Percentiles rank a stretch among this genome's conserved stretches.
Evolutionary conservation across 2,888 invertebrate genomes (phyloP).

Genomic region (Salticus scenicus): DNA sequence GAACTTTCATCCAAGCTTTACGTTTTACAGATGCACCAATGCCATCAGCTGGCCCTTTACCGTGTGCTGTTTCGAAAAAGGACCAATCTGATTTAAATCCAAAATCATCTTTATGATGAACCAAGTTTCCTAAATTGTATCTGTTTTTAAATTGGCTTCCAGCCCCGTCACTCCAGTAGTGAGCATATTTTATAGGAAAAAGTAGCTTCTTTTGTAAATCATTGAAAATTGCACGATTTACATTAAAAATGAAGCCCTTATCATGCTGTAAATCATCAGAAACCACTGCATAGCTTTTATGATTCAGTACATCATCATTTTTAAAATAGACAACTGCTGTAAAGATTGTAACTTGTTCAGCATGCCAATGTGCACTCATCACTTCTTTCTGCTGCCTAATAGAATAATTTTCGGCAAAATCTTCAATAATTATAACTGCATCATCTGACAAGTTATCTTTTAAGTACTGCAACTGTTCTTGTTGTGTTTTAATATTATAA

Average conservation of each 20-base stretch:
- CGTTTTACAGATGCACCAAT: constrained; percentile 1
- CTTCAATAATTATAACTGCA: neutral
- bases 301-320: neutral
- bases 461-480: neutral
- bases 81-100: constrained; percentile 3
- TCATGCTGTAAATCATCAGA: constrained; percentile 4
- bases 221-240: neutral
- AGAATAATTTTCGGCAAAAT: constrained; percentile 19
- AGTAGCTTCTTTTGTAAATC: neutral
- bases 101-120: constrained; percentile 25
- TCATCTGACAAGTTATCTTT: neutral
- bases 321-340: neutral
- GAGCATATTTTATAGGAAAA: neutral
- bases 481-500: constrained; percentile 8
- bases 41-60: constrained; percentile 16
- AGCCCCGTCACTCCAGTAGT: constrained; percentile 20
- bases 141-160: constrained; percentile 20
- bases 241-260: neutral
- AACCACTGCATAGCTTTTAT: neutral
- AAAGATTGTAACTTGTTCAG: constrained; percentile 13
- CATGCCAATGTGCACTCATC: constrained; percentile 9
- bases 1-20: neutral
- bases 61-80: constrained; percentile 19
- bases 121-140: constrained; percentile 29
- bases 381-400: constrained; percentile 7